Conservation (phyloP, 2,888 invertebrate species). For the Xestoiulus laeticollis region DNA sequence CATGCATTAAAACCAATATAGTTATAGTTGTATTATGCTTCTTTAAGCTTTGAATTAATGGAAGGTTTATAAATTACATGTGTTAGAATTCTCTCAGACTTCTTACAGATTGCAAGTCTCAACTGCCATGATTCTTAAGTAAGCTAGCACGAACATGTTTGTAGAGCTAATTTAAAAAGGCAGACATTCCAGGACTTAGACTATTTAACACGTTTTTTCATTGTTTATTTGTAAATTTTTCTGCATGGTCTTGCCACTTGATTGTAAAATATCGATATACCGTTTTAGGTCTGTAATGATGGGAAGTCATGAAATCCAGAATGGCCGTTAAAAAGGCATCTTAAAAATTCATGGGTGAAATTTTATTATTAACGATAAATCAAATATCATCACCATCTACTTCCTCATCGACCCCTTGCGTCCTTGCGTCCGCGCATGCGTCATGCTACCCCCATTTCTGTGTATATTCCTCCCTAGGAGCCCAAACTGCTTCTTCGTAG, state of each 20-base stretch:
- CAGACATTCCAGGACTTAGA: too few relatives aligned
- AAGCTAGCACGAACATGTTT: too few relatives aligned
- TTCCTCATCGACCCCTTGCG: slow-evolving; percentile 19
- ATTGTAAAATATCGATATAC: neutral
- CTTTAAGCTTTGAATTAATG: too few relatives aligned
- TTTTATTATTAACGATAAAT: slow-evolving; percentile 17
- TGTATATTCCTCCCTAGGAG: slow-evolving; percentile 13
- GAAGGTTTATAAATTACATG: too few relatives aligned
- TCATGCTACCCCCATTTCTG: slow-evolving; percentile 1
- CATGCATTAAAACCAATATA: too few relatives aligned
- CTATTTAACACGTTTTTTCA: neutral
- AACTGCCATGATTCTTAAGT: too few relatives aligned
- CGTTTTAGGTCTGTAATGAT: neutral
- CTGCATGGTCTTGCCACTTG: neutral
- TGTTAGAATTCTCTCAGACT: too few relatives aligned
- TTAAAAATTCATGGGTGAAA: slow-evolving; percentile 6
- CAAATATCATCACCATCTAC: neutral
- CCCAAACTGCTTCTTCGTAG: neutral
- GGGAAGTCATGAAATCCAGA: neutral
- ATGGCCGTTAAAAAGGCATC: neutral
- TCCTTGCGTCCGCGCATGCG: slow-evolving; percentile 1
- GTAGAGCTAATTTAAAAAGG: too few relatives aligned
- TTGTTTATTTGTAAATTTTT: neutral
- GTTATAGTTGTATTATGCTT: too few relatives aligned
- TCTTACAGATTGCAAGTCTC: too few relatives aligned